Base-by-base conservation (phyloP, 2,113 vertebrate genomes). In the Lamprotornis superbus region DNA sequence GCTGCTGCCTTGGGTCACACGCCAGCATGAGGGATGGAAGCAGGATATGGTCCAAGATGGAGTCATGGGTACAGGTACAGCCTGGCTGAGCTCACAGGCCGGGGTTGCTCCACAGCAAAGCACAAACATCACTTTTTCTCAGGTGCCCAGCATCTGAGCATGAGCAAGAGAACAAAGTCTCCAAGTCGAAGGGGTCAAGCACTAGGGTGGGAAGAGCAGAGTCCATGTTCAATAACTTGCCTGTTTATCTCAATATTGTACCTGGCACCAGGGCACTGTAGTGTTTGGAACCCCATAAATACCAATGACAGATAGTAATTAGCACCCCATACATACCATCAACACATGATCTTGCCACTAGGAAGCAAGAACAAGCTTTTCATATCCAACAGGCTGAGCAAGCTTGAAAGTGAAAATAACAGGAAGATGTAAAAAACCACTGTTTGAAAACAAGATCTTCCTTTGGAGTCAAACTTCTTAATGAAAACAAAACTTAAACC, bases 171-270 rank as follows among this genome's bases (percentile, higher is more conserved):
- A 76, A 87, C 37, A 79, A 83, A 77, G 33, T 46, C 39, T 50
- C 59, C 49, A 20, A 30, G 63, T 10, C 13, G 8, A 63, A 90
- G 30, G 31, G 61, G 23, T n/a, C 74, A 80, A 57, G 59, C 4
- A 0, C 40, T n/a, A 16, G 37, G 69, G 40, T 73, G 64, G 25
- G 40, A 96, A 71, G 85, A 82, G 40, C 69, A 89, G 85, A 87
- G 89, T 89, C 93, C 83, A 35, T 0, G 0, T 55, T 82, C 76
- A 46, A 6, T 82, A 65, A 71, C 37, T 79, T 90, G 35, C 52
- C 47, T 83, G 79, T 73, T 97, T 96, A 94, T 96, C 96, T 95
- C 53, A 53, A 22, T 92, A 44, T 31, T 69, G 80, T 87, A 73
- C 56, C 61, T 82, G 83, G 83, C 3, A 30, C 86, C 77, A 71